Evolutionary conservation across 2,888 invertebrate species (phyloP), one percentile per base, ranked within the genome.

Genomic region (Lissonota sp.): DNA sequence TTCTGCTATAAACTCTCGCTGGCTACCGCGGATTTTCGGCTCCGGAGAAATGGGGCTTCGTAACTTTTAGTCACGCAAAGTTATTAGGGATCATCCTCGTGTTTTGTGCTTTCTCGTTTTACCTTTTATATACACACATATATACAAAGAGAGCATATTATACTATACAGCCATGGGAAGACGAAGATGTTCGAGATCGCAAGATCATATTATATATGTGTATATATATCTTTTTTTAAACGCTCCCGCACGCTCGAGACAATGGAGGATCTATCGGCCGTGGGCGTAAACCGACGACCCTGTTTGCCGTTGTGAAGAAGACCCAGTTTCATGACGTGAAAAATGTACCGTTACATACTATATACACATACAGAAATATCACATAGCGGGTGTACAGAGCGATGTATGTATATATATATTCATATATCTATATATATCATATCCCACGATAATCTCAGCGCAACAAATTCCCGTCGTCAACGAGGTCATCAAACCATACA

Each of bases 401-500:
- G n/a, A n/a, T 26, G 12, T 40, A 46, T 42, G 40, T 60, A 4
- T 39, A 12, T 14, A 26, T 2, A n/a, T 60, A 58, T 16, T 58
- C 14, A 58, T 16, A 12, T 26, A 26, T 26, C 26, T 26, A 26
- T 26, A 26, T 26, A 26, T 37, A 63, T 3, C 51, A 46, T 58
- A 63, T 79, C 66, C 74, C 74, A 75, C 78, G 78, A 78, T 72
- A 66, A 66, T 78, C 51, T 39, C 64, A 44, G 26, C 72, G 55
- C 39, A 64, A 70, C 58, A 67, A 26, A 26, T 26, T 62, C 67
- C 74, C 49, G 46, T 40, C 78, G 78, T 70, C 58, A 57, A 71
- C 58, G 72, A 79, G 82, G 79, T 81, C 75, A 69, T 77, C 76
- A 83, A 85, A 86, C 85, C 84, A n/a, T n/a, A 73, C 83, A 79